phyloP scores from a whole-genome alignment of 2,888 invertebrate genomes.

The Oligia fasciuncula region DNA sequence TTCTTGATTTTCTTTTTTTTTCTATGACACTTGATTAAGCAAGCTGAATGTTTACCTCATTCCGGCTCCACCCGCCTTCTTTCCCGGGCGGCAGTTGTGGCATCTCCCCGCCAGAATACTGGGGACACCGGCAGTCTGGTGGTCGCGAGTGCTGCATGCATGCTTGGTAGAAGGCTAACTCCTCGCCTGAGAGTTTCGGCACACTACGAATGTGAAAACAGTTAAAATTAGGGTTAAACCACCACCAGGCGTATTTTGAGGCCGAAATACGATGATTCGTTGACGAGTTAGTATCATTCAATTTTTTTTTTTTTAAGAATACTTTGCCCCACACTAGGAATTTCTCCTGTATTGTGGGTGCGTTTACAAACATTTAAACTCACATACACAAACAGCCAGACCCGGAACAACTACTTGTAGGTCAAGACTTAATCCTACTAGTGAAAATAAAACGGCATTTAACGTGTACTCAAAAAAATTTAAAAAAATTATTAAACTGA shows the following conservation, averaged over 20 bases:
- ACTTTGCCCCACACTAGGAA: too few species aligned
- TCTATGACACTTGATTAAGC: not conserved
- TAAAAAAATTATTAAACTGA: too few species aligned
- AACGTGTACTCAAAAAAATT: too few species aligned
- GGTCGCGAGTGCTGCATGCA: constrained; percentile 85
- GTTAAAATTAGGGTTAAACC: constrained; percentile 45
- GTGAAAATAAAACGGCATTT: too few species aligned
- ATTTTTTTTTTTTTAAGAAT: too few species aligned
- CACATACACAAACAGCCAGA: too few species aligned
- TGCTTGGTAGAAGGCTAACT: constrained; percentile 85
- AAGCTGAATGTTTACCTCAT: constrained; percentile 75
- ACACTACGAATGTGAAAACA: constrained; percentile 65
- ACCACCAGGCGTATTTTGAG: constrained; percentile 35
- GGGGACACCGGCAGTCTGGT: constrained; percentile 85
- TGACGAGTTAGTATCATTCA: constrained; percentile 76
- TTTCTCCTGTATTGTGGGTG: too few species aligned
- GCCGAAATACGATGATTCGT: constrained; percentile 79
- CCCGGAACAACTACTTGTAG: too few species aligned
- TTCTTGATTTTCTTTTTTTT: too few species aligned
- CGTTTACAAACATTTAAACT: too few species aligned
- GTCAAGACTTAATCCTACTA: too few species aligned
- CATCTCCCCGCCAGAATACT: constrained; percentile 80
- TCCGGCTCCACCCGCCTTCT: constrained; percentile 85
- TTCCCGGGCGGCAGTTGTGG: constrained; percentile 81
- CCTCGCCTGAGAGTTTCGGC: constrained; percentile 81